Conservation (phyloP, 2,888 invertebrate species). For the Chalcosyrphus nemorum region DNA sequence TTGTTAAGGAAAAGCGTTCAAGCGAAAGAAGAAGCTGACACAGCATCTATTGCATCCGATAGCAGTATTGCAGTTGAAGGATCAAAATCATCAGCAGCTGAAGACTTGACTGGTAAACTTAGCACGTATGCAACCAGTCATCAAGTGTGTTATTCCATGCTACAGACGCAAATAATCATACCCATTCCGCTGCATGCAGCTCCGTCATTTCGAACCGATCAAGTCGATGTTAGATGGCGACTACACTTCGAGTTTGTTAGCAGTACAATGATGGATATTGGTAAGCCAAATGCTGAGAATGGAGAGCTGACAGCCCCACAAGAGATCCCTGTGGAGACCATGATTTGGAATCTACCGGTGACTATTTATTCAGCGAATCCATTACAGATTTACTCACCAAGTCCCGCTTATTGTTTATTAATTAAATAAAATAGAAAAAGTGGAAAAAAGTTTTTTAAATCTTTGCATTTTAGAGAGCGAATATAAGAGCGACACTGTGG, state of each 20-base stretch:
- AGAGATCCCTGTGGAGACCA: conserved; percentile 96
- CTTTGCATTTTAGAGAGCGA: no score
- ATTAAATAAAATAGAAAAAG: conserved; percentile 75
- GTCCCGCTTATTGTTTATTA: conserved; percentile 76
- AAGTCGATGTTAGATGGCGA: conserved; percentile 95
- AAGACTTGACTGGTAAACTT: conserved; percentile 82
- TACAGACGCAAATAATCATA: conserved; percentile 94
- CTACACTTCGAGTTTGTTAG: conserved; percentile 99
- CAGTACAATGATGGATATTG: conserved; percentile 86
- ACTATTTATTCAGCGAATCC: conserved; percentile 96
- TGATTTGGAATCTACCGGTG: conserved; percentile 99
- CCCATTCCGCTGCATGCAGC: conserved; percentile 97
- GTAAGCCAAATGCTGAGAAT: conserved; percentile 75
- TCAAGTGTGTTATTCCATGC: conserved; percentile 94
- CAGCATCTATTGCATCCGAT: conserved; percentile 76
- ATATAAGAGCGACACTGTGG: no score
- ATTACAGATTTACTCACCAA: conserved; percentile 88
- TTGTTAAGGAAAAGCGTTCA: conserved; percentile 50
- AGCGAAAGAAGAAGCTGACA: conserved; percentile 74
- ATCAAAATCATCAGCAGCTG: conserved; percentile 67
- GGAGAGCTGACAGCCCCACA: conserved; percentile 92
- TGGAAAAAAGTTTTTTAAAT: neutral
- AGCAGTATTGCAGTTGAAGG: conserved; percentile 77
- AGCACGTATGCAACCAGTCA: conserved; percentile 95
- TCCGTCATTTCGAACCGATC: conserved; percentile 96